These are phyloP conservation scores for Trichoplusia ni DNA, from an alignment of 1,140 invertebrate genomes.

Conservation along the genomic window DNA sequence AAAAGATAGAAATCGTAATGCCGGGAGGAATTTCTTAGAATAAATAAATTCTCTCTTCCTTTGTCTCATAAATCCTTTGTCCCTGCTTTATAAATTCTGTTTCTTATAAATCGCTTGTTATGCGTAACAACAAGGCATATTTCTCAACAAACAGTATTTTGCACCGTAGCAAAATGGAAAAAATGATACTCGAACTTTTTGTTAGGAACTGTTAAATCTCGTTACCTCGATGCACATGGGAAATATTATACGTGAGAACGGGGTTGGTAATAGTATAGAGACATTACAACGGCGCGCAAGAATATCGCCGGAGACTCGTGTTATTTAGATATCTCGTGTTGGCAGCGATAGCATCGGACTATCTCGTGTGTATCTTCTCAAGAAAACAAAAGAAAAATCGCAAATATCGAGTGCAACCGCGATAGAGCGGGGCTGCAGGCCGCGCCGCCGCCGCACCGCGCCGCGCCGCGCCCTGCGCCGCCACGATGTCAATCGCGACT, in stretches of 20 bases:
- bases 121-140: slow-evolving; percentile 28
- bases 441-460: background rate
- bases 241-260: slow-evolving; percentile 45
- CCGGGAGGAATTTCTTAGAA: slow-evolving; percentile 16
- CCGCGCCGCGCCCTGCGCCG: slow-evolving; percentile 21
- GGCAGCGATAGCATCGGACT: background rate
- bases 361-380: slow-evolving; percentile 36
- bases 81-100: slow-evolving; percentile 29
- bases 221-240: slow-evolving; percentile 39
- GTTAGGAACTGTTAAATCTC: slow-evolving; percentile 30
- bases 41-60: slow-evolving; percentile 32
- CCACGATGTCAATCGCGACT: slow-evolving; percentile 68
- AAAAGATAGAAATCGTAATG: slow-evolving; percentile 22
- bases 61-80: slow-evolving; percentile 33
- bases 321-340: background rate
- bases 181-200: slow-evolving; percentile 17
- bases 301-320: slow-evolving; percentile 27
- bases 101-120: slow-evolving; percentile 31
- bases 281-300: slow-evolving; percentile 29
- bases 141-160: slow-evolving; percentile 14
- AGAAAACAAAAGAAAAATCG: slow-evolving; percentile 55
- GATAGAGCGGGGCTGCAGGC: slow-evolving; percentile 16
- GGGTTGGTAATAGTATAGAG: slow-evolving; percentile 37
- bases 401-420: slow-evolving; percentile 35
- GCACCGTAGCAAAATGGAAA: slow-evolving; percentile 13